These are phyloP conservation scores for Pheucticus melanocephalus DNA, from an alignment of 2,113 vertebrate species.

Conservation along the genomic window DNA sequence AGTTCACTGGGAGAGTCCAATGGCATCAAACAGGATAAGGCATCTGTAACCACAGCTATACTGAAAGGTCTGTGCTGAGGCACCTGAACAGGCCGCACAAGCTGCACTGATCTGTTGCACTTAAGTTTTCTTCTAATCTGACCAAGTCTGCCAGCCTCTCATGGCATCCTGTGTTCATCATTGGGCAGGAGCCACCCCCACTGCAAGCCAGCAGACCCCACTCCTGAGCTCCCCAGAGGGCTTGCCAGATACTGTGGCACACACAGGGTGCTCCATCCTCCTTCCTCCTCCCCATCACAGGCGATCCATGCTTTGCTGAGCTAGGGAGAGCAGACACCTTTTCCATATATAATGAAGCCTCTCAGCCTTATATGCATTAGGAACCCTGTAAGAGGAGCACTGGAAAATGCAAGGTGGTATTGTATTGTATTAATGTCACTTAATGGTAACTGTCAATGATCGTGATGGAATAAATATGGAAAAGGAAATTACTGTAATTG, in stretches of 20 bases:
- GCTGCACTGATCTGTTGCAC: not conserved
- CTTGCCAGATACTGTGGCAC: rapidly evolving
- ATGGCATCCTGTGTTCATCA: not conserved
- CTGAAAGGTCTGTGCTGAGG: not conserved
- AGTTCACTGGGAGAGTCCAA: not conserved
- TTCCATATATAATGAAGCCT: slow-evolving; percentile 20
- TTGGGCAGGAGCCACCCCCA: not conserved
- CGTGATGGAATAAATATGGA: slow-evolving; percentile 81
- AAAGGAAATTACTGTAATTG: slow-evolving; percentile 82
- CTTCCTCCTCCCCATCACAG: not conserved
- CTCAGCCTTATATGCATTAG: slow-evolving; percentile 49
- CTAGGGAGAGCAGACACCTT: not conserved
- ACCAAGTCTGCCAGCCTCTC: not conserved
- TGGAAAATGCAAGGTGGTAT: slow-evolving; percentile 71
- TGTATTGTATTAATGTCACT: slow-evolving; percentile 79
- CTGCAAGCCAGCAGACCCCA: not conserved
- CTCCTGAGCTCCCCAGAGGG: not conserved
- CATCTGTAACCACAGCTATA: not conserved
- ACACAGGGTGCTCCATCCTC: not conserved
- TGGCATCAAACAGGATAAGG: not conserved
- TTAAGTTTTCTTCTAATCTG: not conserved
- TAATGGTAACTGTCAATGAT: slow-evolving; percentile 80
- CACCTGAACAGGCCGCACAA: not conserved
- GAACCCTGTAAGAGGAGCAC: slow-evolving; percentile 29
- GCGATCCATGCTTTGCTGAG: not conserved